A percentile compares a stretch with the other conserved stretches of the same genome.
phyloP scores from a whole-genome alignment of 2,113 vertebrate genomes.

The Phylloscopus trochiloides region DNA sequence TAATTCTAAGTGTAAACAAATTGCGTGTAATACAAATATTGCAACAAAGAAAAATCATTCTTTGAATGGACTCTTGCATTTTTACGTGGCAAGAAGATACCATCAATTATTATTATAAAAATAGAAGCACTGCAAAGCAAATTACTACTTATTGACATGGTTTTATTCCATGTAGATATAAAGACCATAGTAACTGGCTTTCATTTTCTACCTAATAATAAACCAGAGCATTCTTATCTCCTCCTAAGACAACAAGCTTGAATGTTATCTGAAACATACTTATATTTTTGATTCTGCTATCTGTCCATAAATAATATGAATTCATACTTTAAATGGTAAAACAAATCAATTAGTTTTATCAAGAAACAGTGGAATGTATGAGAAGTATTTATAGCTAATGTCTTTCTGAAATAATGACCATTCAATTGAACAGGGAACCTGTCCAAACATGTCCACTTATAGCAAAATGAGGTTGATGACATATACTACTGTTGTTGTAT shows the following conservation, averaged over 20 bases:
- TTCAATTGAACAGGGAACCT: not conserved
- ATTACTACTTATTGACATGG: not conserved
- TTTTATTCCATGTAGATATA: not conserved
- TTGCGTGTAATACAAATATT: not conserved
- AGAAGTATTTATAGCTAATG: not conserved
- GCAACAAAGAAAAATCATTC: not conserved
- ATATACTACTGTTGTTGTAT: not conserved
- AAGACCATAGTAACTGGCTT: not conserved
- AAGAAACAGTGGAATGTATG: not conserved
- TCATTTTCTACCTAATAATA: not conserved
- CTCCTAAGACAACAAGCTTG: not conserved
- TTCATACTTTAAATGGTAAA: not conserved
- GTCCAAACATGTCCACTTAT: not conserved
- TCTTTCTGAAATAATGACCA: not conserved
- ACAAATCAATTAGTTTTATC: not conserved
- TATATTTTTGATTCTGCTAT: not conserved
- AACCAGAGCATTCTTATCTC: not conserved
- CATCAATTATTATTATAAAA: not conserved
- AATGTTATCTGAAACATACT: not conserved
- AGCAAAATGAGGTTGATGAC: not conserved
- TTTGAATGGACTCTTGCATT: not conserved
- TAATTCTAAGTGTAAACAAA: not conserved
- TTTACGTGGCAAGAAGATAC: not conserved
- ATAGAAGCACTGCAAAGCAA: not conserved
- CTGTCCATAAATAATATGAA: not conserved